Percentiles rank a stretch among this genome's conserved stretches.
phyloP scores from a whole-genome alignment of 23 tunicate species.

The Trididemnum clinides region DNA sequence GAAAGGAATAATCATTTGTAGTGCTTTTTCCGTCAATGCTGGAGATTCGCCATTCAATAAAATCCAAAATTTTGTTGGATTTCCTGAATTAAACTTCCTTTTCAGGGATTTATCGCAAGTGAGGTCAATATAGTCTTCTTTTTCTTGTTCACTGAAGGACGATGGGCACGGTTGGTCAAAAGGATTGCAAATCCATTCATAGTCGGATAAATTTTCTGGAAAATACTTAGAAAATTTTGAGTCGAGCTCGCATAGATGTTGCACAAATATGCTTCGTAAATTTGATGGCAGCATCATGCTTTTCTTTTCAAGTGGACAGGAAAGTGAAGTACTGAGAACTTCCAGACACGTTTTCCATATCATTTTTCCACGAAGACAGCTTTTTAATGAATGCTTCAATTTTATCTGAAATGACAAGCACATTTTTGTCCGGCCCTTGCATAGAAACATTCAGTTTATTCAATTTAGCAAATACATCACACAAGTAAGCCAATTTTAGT shows the following conservation, averaged over 20 bases:
- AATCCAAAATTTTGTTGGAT: conserved; percentile 30
- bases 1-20: conserved; percentile 16
- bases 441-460: conserved; percentile 42
- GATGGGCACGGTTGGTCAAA: conserved; percentile 22
- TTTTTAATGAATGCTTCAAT: conserved; percentile 39
- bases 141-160: conserved; percentile 29
- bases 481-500: conserved; percentile 40
- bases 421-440: conserved; percentile 32
- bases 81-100: conserved; percentile 35
- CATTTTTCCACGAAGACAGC: conserved; percentile 30
- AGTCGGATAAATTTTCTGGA: conserved; percentile 16
- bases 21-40: conserved; percentile 33
- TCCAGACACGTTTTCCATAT: conserved; percentile 37
- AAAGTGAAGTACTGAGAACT: conserved; percentile 43
- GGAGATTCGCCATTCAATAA: conserved; percentile 26
- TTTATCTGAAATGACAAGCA: conserved; percentile 44
- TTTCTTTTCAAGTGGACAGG: conserved; percentile 40
- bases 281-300: conserved; percentile 34
- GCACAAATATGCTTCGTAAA: conserved; percentile 22
- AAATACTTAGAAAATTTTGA: conserved; percentile 35
- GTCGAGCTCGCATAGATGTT: conserved; percentile 19
- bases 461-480: conserved; percentile 34
- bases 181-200: conserved; percentile 30
- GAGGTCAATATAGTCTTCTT: conserved; percentile 37
- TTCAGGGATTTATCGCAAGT: conserved; percentile 34